Base-by-base conservation (phyloP, 1,140 invertebrate species). In the Cotesia glomerata region DNA sequence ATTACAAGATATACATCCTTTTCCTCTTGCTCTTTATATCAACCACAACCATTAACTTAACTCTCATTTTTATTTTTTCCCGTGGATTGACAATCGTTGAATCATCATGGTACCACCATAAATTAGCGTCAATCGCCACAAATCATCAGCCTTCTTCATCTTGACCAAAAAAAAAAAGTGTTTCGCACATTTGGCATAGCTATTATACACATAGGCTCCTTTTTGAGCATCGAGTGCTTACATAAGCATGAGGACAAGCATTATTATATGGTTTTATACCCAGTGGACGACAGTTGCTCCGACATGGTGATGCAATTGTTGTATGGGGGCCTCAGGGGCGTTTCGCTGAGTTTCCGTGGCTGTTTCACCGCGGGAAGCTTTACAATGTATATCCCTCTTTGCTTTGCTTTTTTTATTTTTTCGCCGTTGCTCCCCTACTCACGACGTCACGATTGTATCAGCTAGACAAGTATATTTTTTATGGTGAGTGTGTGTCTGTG, bases 281-380 rank as follows among this genome's bases (percentile, higher is more conserved):
- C 8, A 45, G 39, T 71, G 64, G 61, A 71, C 69, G 69, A 71
- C 69, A 71, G 69, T 71, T 71, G 69, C 69, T 59, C 69, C 18
- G 49, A 45, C 61, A 64, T 64, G 18, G 62, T 70, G 58, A 56
- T 56, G 16, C 16, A 56, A 16, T 16, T 56, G n/a, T 56, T 56
- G n/a, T 56, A 56, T 56, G 52, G 62, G 49, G 52, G 51, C 69
- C 45, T 51, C 69, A 71, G 69, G 69, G 69, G 69, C 69, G 69
- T 71, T 71, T 64, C 69, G 52, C 4, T 34, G 49, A 45, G 62
- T 71, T 71, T 71, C 69, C 69, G 69, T 71, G 69, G 69, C 69
- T 65, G 62, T 71, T 71, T 64, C 69, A 71, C 69, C 62, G 35
- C 62, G 62, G 69, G 62, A 71, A 64, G 52, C 59, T 45, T 36